Evolutionary conservation across 2,888 invertebrate species (phyloP), one percentile per base, ranked within the genome.

Genomic region (Aphidoletes aphidimyza): DNA sequence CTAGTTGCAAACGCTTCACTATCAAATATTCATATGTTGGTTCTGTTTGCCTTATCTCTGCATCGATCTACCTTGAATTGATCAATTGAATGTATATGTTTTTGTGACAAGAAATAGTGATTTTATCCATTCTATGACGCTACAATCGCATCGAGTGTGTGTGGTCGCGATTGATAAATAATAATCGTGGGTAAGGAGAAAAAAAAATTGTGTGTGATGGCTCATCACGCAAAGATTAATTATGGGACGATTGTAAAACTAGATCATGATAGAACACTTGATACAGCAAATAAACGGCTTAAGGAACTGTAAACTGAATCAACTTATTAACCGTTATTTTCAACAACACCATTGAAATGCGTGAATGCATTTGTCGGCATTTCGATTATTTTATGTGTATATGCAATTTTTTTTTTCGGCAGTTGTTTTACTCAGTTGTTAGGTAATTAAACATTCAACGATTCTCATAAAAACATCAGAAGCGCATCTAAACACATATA

Each of bases 251-350:
- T 30, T 69, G 69, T 3, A 30, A 69, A 69, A 69, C 69, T 69
- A 69, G 69, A 69, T 69, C 69, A 69, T 14, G 69, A 69, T 69
- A n/a, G n/a, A n/a, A 69, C 69, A 69, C 69, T 69, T 69, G 69
- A 69, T 69, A 69, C 26, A 69, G 30, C 26, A 69, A 30, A 30
- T n/a, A 17, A 69, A 69, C 69, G 34, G 30, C 2, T n/a, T 9
- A 47, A 54, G 19, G 34, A 30, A 69, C 69, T 69, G 69, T 69
- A 69, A 69, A 69, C n/a, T 54, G 11, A 22, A 54, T 54, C 54
- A 54, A 54, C 54, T 2, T 3, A 22, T 11, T 22, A 22, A 54
- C 54, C 54, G 54, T 54, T 54, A n/a, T n/a, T n/a, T n/a, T n/a
- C n/a, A n/a, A n/a, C n/a, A n/a, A n/a, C n/a, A n/a, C n/a, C n/a